Percentiles rank a stretch among this genome's conserved stretches.
These are phyloP conservation scores for Melipona quadrifasciata DNA, from an alignment of 1,140 invertebrate species.

Conservation along the genomic window DNA sequence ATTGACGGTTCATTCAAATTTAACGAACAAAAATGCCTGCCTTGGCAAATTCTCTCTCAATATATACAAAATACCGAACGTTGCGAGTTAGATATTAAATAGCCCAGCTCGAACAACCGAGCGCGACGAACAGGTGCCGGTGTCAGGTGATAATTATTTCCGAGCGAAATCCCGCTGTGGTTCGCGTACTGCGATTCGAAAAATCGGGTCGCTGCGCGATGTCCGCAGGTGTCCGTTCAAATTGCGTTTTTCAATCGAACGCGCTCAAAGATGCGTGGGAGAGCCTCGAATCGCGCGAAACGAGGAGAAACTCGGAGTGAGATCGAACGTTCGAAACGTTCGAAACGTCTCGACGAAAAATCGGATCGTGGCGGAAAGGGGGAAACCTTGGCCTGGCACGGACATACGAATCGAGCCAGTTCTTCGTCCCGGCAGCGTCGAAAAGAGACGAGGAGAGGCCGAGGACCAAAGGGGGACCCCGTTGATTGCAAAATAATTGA, in stretches of 20 bases:
- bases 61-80: not conserved
- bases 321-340: too few relatives aligned
- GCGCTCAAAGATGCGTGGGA: too few relatives aligned
- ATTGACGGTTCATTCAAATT: not conserved
- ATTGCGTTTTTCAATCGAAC: not conserved
- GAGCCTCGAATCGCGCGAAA: too few relatives aligned
- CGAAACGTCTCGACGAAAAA: too few relatives aligned
- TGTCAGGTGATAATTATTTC: conserved; percentile 27
- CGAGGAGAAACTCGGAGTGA: too few relatives aligned
- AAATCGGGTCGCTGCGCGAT: conserved; percentile 18
- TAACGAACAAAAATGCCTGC: too few relatives aligned
- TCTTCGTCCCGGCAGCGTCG: not conserved
- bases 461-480: conserved; percentile 39
- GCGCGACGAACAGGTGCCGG: conserved; percentile 22
- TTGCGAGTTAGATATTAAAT: conserved; percentile 17
- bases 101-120: not conserved
- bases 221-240: conserved; percentile 13
- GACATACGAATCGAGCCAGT: not conserved
- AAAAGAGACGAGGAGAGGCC: conserved; percentile 10
- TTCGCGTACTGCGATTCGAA: conserved; percentile 20
- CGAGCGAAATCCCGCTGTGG: not conserved
- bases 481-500: conserved; percentile 80
- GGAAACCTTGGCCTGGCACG: too few relatives aligned
- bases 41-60: not conserved
- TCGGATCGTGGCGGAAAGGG: too few relatives aligned